phyloP scores from a whole-genome alignment of 2,113 vertebrate species.

The Rattus rattus region DNA sequence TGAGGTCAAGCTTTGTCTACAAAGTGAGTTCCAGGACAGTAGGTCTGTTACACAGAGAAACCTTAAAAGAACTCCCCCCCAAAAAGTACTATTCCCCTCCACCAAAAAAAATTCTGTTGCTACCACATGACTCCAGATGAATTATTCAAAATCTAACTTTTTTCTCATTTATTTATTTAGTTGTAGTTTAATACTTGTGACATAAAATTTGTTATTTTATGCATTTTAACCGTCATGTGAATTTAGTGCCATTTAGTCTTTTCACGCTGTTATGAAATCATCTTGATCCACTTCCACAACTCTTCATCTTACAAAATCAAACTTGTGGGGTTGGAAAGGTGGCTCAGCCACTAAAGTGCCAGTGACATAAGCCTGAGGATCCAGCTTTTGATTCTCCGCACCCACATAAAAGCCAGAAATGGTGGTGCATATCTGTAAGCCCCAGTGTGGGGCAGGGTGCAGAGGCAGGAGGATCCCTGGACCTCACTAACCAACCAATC shows the following conservation, averaged over 20 bases:
- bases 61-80: rapidly evolving
- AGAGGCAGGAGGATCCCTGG: too few relatives aligned
- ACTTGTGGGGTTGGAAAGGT: neutral
- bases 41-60: too few relatives aligned
- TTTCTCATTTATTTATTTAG: neutral
- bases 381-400: neutral
- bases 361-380: too few relatives aligned
- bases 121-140: neutral
- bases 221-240: neutral
- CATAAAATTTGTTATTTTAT: neutral
- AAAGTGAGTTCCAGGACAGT: too few relatives aligned
- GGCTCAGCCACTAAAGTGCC: too few relatives aligned
- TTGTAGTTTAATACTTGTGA: neutral
- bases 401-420: neutral
- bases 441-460: too few relatives aligned
- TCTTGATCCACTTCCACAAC: neutral
- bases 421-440: neutral
- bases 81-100: too few relatives aligned
- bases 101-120: too few relatives aligned
- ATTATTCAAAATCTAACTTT: neutral
- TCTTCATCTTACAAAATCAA: neutral
- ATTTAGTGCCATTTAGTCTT: neutral
- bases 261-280: neutral
- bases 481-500: neutral
- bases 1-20: too few relatives aligned